A percentile compares a stretch with the other conserved stretches of the same genome.
Evolutionary conservation across 1,140 invertebrate species (phyloP).

Genomic region (Hylaeus anthracinus): DNA sequence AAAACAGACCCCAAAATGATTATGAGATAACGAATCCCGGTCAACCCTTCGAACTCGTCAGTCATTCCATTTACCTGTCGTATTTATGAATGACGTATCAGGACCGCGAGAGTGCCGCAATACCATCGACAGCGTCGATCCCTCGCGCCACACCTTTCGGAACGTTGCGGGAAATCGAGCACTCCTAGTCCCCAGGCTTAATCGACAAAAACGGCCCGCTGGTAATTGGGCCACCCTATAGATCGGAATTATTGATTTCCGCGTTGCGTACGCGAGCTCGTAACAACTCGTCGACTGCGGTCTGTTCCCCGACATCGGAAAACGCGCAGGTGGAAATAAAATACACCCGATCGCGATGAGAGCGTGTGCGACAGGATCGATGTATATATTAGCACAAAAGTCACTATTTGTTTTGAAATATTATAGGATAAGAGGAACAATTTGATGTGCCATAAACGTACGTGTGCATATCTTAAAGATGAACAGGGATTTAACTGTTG

Average conservation of each 20-base stretch:
- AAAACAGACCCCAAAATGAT: conserved; percentile 26
- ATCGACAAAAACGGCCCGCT: neutral
- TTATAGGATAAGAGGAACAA: too few relatives aligned
- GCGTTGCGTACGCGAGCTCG: neutral
- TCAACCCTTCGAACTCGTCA: neutral
- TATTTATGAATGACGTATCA: conserved; percentile 10
- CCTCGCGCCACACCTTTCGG: neutral
- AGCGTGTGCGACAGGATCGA: too few relatives aligned
- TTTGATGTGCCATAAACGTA: too few relatives aligned
- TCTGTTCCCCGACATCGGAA: too few relatives aligned
- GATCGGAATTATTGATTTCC: conserved; percentile 7
- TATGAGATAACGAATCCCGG: neutral
- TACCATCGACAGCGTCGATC: neutral
- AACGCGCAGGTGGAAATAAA: too few relatives aligned
- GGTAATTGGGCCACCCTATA: neutral
- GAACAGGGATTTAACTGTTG: too few relatives aligned
- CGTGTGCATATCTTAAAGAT: too few relatives aligned
- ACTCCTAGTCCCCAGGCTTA: neutral
- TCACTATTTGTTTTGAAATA: too few relatives aligned
- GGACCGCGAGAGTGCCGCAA: neutral
- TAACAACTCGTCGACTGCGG: too few relatives aligned
- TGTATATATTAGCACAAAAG: too few relatives aligned
- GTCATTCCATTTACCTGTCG: conserved; percentile 26
- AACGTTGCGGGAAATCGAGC: neutral
- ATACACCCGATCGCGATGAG: too few relatives aligned